Conservation (phyloP, 2,113 vertebrate species). For the Bos indicus region DNA sequence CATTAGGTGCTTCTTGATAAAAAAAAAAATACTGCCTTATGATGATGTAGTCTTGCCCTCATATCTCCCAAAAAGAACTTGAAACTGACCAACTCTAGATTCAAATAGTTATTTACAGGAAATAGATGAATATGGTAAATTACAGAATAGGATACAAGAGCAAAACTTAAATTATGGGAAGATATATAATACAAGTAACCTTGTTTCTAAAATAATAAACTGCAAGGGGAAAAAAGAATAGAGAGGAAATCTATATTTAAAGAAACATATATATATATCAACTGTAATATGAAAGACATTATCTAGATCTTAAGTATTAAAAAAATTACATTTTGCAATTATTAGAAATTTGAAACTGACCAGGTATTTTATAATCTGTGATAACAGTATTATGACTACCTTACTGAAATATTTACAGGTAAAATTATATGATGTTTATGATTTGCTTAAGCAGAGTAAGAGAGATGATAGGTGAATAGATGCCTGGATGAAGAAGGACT, state of each 20-base stretch:
- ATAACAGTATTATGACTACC: background rate
- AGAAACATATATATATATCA: background rate
- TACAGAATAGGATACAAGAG: background rate
- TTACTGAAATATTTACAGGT: background rate
- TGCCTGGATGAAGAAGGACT: background rate
- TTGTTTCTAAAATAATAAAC: background rate
- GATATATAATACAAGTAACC: background rate
- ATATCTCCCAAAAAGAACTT: background rate
- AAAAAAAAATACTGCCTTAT: background rate
- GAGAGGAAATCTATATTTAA: background rate
- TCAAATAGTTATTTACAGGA: background rate
- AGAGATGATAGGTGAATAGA: background rate
- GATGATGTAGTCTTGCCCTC: background rate
- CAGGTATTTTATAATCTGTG: background rate
- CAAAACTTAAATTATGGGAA: conserved; percentile 3
- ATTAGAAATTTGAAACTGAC: conserved; percentile 10
- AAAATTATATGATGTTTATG: background rate
- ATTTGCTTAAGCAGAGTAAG: background rate
- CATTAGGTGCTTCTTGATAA: background rate
- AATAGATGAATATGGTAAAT: background rate
- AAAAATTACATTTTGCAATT: background rate
- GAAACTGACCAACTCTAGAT: background rate
- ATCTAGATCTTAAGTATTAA: background rate
- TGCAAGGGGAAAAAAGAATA: background rate
- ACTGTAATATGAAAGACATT: background rate